Evolutionary conservation across 2,888 invertebrate genomes (phyloP), one percentile per base, ranked within the genome.

Genomic region (Phyllotreta striolata): DNA sequence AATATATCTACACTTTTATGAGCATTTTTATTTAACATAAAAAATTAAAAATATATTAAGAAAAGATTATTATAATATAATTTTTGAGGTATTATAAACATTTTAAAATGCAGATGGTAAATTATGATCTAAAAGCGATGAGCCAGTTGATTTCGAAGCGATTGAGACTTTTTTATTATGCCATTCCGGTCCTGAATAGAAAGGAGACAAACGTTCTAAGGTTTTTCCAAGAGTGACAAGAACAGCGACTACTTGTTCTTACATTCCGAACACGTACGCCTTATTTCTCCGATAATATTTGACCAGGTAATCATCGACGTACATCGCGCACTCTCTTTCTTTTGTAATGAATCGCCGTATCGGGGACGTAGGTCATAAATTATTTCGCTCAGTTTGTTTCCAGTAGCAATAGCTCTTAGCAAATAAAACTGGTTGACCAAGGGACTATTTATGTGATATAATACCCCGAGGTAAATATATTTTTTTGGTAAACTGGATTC

Each of bases 391-490:
- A 71, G 66, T 74, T 72, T 73, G 73, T 76, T 76, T 77, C 77
- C 78, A 78, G 78, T 78, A 78, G 78, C 78, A 76, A 75, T 74
- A 76, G 77, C 76, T 77, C 74, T 77, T 77, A 76, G 76, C 78
- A 74, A 77, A 78, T 76, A 76, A 78, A 77, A 77, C 74, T 70
- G 73, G 77, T 76, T 66, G 75, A 66, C 74, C 77, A 74, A 71
- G 71, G 66, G 67, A 72, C 65, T 70, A 69, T 72, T 70, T 63
- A 60, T 64, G 58, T 64, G 63, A 63, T 61, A 64, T 64, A 64
- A 55, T 58, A 65, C 62, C 64, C 64, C 44, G 61, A 64, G 64
- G 62, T 59, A 60, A 49, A 64, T 64, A 57, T 54, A 64, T 66
- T 66, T 66, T 66, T 68, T 63, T 69, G 73, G 66, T 38, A 66